These are phyloP conservation scores for Tetheella fluctuosa DNA, from an alignment of 2,888 invertebrate genomes.

Conservation along the genomic window DNA sequence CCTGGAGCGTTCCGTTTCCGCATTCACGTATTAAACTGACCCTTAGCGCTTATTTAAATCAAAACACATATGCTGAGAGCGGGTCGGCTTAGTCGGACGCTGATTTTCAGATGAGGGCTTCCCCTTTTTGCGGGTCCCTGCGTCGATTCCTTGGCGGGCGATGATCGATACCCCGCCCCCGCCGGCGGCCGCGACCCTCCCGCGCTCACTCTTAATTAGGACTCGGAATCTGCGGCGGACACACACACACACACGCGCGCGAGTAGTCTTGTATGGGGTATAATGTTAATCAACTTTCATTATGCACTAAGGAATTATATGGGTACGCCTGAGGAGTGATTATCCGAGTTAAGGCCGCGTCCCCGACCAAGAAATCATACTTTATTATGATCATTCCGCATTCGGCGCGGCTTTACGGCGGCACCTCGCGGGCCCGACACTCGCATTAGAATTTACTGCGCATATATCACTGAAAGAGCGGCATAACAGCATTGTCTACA, in stretches of 20 bases:
- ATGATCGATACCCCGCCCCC: slow-evolving; percentile 82
- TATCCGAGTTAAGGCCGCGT: slow-evolving; percentile 77
- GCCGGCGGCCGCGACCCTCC: slow-evolving; percentile 72
- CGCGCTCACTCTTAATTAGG: slow-evolving; percentile 92
- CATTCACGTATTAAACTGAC: slow-evolving; percentile 78
- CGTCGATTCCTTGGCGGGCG: slow-evolving; percentile 82
- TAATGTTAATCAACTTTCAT: slow-evolving; percentile 85
- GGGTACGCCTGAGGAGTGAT: slow-evolving; percentile 84
- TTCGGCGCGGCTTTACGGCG: slow-evolving; percentile 67
- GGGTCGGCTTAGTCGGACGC: slow-evolving; percentile 77
- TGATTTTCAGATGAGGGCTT: slow-evolving; percentile 81
- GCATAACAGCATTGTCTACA: slow-evolving; percentile 66
- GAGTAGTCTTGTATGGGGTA: slow-evolving; percentile 49
- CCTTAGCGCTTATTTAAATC: slow-evolving; percentile 80
- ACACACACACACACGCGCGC: slow-evolving; percentile 81
- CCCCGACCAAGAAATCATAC: slow-evolving; percentile 83
- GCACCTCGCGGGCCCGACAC: slow-evolving; percentile 67
- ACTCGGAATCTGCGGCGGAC: slow-evolving; percentile 93
- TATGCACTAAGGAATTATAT: slow-evolving; percentile 84
- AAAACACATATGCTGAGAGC: slow-evolving; percentile 82
- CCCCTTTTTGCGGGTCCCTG: slow-evolving; percentile 83
- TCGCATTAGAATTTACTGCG: slow-evolving; percentile 77
- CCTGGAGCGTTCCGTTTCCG: slow-evolving; percentile 77
- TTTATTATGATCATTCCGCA: slow-evolving; percentile 79
- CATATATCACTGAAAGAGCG: slow-evolving; percentile 66